Conservation (phyloP, 2,113 vertebrate genomes). For the Corydoras maculifer region DNA sequence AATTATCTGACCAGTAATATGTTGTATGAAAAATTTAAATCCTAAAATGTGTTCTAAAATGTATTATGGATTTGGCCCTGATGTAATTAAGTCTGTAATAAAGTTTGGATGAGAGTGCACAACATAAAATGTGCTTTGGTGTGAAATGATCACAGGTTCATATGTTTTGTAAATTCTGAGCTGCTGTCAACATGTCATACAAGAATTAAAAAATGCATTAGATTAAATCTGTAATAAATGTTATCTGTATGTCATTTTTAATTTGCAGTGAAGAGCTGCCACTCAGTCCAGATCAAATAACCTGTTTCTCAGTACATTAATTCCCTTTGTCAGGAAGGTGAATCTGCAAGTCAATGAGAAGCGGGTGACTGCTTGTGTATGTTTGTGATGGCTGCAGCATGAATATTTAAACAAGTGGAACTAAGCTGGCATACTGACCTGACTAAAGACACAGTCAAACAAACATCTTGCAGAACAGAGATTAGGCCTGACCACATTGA, state of each 20-base stretch:
- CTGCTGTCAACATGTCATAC: neutral
- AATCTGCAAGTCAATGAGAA: slow-evolving; percentile 44
- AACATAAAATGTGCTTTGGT: neutral
- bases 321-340: slow-evolving; percentile 30
- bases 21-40: no score
- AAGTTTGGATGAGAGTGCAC: no score
- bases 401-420: slow-evolving; percentile 15
- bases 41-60: no score
- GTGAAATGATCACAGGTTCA: slow-evolving; percentile 7
- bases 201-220: neutral
- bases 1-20: no score
- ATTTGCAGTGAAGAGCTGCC: slow-evolving; percentile 1
- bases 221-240: slow-evolving; percentile 27
- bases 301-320: slow-evolving; percentile 21
- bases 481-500: neutral
- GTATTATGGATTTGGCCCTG: no score
- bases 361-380: slow-evolving; percentile 20
- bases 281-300: slow-evolving; percentile 2
- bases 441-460: neutral
- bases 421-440: slow-evolving; percentile 9
- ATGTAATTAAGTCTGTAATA: no score
- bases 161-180: slow-evolving; percentile 12
- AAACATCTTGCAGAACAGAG: no score
- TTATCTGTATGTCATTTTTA: slow-evolving; percentile 3
- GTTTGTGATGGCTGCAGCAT: slow-evolving; percentile 23